Base-by-base conservation (phyloP, 2,797 vertebrate species). In the Pangasius djambal region DNA sequence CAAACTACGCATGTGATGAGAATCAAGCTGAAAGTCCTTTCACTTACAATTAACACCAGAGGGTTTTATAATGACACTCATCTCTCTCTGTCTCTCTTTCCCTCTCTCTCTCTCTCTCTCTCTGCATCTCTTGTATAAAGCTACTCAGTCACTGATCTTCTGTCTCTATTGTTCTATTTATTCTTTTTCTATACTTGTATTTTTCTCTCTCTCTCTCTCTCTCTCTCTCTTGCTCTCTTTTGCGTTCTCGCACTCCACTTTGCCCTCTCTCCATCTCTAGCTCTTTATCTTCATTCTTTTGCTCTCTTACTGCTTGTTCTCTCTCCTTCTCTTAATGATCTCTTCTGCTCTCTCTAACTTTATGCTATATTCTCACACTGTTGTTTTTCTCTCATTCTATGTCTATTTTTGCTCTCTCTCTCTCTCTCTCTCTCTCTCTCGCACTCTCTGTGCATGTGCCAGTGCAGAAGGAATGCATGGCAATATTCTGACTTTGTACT, bases 41-140 rank as follows among this genome's bases (percentile, higher is more conserved):
- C 88, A 81, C 88, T 86, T 72, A 86, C 75, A 89, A 85, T 90
- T 85, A 88, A 90, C 82, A 83, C 61, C 83, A 70, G 74, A 77
- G 74, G 75, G 57, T 89, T 82, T 48, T 88, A 52, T 86, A 88
- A 74, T 34, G 61, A 83, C 65, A 48, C 40, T 57, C 22, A 22
- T 69, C 28, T 31, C 85, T 65, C 84, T 83, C 65, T 44, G 18
- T 61, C 50, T 57, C 83, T 83, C 16, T 81, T 5, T 59, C 28
- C 22, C 40, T 40, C 40, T 4, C 40, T 40, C 18, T 52, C 16
- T 52, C 65, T 48, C 83, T 67, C 22, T 50, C 40, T 40, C 40
- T 40, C 40, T 40, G 44, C 1, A 6, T 50, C 4, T 31, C 15
- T 44, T 44, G 44, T 52, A 1, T 8, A 15, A 28, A 12, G 40